phyloP scores from a whole-genome alignment of 2,113 vertebrate genomes.

The Thunnus maccoyii region DNA sequence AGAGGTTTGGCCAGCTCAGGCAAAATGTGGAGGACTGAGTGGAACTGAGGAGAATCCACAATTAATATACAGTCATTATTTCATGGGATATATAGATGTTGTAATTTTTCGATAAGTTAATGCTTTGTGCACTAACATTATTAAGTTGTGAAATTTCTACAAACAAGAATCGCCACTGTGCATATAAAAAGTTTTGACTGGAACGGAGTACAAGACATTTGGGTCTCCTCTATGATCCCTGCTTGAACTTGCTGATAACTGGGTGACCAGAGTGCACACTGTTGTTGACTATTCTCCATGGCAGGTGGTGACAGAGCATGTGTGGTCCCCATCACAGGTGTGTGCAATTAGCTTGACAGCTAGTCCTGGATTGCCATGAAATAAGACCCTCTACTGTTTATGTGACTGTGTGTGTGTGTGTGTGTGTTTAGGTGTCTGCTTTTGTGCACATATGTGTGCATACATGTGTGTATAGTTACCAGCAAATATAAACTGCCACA shows the following conservation, averaged over 20 bases:
- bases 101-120: neutral
- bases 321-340: constrained; percentile 82
- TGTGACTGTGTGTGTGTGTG: constrained; percentile 42
- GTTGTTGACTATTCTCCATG: constrained; percentile 66
- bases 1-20: constrained; percentile 42
- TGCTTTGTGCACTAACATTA: neutral
- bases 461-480: constrained; percentile 38
- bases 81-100: neutral
- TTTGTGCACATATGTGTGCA: constrained; percentile 25
- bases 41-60: constrained; percentile 33
- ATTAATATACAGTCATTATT: constrained; percentile 16
- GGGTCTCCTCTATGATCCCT: constrained; percentile 35
- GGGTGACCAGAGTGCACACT: constrained; percentile 46
- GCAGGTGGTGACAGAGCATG: constrained; percentile 81
- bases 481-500: constrained; percentile 42
- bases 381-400: constrained; percentile 73
- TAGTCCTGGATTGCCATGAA: constrained; percentile 77
- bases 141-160: neutral
- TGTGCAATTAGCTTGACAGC: constrained; percentile 83
- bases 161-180: neutral
- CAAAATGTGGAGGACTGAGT: constrained; percentile 24
- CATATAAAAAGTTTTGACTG: neutral
- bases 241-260: constrained; percentile 51
- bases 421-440: constrained; percentile 38
- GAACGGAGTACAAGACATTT: constrained; percentile 1